Evolutionary conservation across 2,113 vertebrate species (phyloP).

Genomic region (Thymallus thymallus): DNA sequence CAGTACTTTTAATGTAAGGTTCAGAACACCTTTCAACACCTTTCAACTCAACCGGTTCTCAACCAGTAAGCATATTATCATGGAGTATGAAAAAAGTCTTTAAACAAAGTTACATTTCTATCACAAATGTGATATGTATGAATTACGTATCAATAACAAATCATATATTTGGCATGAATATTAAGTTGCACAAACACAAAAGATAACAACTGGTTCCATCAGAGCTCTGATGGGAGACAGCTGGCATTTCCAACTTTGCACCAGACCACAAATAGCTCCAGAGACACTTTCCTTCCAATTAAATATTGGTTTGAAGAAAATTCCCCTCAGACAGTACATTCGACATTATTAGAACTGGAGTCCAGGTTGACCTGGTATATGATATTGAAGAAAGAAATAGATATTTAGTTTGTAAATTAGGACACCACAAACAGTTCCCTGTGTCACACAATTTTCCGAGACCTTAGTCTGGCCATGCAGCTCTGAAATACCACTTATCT

Average conservation of each 20-base stretch:
- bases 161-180: constrained; percentile 41
- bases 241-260: constrained; percentile 78
- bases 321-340: constrained; percentile 40
- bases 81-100: not conserved
- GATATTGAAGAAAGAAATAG: constrained; percentile 36
- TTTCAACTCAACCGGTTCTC: not conserved
- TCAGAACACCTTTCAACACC: not conserved
- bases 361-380: constrained; percentile 52
- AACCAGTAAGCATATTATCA: not conserved
- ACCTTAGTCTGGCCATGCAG: constrained; percentile 35
- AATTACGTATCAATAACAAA: constrained; percentile 13
- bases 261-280: constrained; percentile 76
- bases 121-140: not conserved
- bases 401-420: constrained; percentile 60
- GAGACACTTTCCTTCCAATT: constrained; percentile 72
- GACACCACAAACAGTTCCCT: constrained; percentile 49
- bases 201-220: constrained; percentile 61
- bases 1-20: not conserved
- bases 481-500: constrained; percentile 61
- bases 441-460: constrained; percentile 40
- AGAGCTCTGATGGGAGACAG: constrained; percentile 68
- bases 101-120: not conserved
- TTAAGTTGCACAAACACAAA: constrained; percentile 48
- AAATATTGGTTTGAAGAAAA: constrained; percentile 60
- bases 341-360: constrained; percentile 59